These are phyloP conservation scores for Drosophila pseudoobscura DNA, from an alignment of 1,140 invertebrate species.

Conservation along the genomic window DNA sequence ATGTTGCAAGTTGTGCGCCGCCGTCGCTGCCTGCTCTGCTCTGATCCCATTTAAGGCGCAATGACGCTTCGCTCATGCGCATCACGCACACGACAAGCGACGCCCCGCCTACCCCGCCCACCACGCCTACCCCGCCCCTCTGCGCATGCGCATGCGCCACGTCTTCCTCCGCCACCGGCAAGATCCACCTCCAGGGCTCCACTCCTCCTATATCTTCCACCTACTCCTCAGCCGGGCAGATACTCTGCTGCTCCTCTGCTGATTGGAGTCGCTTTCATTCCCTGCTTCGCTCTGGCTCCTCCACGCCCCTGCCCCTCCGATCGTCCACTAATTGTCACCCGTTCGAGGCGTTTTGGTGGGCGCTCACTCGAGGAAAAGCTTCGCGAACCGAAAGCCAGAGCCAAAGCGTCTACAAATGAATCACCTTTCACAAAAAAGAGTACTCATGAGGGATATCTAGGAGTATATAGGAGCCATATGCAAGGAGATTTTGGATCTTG, in stretches of 20 bases:
- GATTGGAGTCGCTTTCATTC: not conserved
- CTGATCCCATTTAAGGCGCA: constrained; percentile 75
- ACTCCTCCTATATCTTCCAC: no score
- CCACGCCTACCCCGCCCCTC: not conserved
- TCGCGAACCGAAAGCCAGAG: constrained; percentile 48
- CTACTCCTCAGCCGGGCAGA: no score
- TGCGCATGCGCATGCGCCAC: not conserved
- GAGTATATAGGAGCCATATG: no score
- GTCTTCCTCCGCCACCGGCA: constrained; percentile 10
- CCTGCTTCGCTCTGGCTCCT: not conserved
- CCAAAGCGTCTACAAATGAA: constrained; percentile 15
- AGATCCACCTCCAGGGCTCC: constrained; percentile 16
- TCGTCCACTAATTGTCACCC: constrained; percentile 22
- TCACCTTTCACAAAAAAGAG: constrained; percentile 8
- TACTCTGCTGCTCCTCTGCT: not conserved
- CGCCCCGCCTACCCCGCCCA: constrained; percentile 16
- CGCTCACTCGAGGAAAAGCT: constrained; percentile 39
- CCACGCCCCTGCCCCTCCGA: no score
- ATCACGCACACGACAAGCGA: constrained; percentile 70
- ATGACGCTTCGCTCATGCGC: constrained; percentile 78
- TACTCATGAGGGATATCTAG: not conserved
- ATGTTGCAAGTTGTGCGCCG: constrained; percentile 45
- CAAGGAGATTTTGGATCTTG: no score
- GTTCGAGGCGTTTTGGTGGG: constrained; percentile 33
- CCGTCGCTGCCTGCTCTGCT: no score